phyloP scores from a whole-genome alignment of 2,797 vertebrate genomes.

The Macropodus opercularis region DNA sequence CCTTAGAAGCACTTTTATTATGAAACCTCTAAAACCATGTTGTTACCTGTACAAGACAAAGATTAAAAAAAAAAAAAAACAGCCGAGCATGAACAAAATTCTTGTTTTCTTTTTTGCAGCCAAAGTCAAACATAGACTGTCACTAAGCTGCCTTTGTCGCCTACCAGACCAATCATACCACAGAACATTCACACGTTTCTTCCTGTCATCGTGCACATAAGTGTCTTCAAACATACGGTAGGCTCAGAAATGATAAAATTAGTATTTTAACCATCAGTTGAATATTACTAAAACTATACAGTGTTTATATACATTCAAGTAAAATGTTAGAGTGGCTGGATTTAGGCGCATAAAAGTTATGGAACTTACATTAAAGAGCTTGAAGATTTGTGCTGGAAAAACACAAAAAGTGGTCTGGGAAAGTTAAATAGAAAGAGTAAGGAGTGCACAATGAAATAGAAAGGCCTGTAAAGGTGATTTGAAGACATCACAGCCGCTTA shows the following conservation, averaged over 20 bases:
- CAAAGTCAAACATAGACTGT: neutral
- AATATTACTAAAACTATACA: slow-evolving; percentile 16
- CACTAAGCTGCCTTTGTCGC: slow-evolving; percentile 52
- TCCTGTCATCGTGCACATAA: slow-evolving; percentile 4
- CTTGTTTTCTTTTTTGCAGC: neutral
- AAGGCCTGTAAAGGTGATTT: neutral
- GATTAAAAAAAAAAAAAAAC: slow-evolving; percentile 23
- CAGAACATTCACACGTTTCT: slow-evolving; percentile 16
- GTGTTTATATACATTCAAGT: slow-evolving; percentile 52
- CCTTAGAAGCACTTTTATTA: slow-evolving; percentile 36
- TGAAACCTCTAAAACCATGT: slow-evolving; percentile 22
- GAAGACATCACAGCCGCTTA: slow-evolving; percentile 70
- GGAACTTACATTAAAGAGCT: neutral
- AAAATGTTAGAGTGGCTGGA: slow-evolving; percentile 6
- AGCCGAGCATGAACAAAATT: slow-evolving; percentile 12
- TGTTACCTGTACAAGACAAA: slow-evolving; percentile 44
- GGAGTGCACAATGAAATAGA: neutral
- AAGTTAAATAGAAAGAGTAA: neutral
- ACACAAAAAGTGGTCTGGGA: slow-evolving; percentile 1
- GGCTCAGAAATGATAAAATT: neutral
- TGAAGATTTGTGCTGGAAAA: slow-evolving; percentile 4
- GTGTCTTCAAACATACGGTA: slow-evolving; percentile 4
- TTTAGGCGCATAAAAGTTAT: neutral
- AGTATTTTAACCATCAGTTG: neutral
- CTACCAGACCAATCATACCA: slow-evolving; percentile 5